Conservation (phyloP, 2,797 vertebrate genomes). For the Halcyon badia region DNA sequence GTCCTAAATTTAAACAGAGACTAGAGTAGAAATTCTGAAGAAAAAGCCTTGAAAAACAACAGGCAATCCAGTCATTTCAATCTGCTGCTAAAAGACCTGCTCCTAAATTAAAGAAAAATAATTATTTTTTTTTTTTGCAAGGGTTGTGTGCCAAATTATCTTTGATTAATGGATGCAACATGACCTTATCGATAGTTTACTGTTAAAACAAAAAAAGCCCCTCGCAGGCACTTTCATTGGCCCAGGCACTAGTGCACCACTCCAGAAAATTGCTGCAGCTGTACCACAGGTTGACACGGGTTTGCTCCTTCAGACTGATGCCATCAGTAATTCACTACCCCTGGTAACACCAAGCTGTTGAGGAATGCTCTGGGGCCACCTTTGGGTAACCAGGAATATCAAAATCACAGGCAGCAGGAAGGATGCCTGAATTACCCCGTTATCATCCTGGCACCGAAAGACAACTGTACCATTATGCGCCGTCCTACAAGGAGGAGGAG, state of each 20-base stretch:
- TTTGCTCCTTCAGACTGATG: neutral
- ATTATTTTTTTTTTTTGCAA: neutral
- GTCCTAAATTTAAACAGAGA: neutral
- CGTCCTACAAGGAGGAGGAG: neutral
- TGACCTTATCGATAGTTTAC: neutral
- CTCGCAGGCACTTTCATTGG: neutral
- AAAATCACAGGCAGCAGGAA: neutral
- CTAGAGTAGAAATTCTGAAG: neutral
- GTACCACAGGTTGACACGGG: neutral
- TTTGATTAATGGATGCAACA: neutral
- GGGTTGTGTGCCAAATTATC: neutral
- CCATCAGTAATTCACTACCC: neutral
- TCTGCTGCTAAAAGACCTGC: neutral
- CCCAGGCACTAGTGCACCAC: neutral
- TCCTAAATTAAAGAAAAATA: neutral
- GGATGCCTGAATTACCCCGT: neutral
- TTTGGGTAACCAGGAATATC: neutral
- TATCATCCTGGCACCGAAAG: neutral
- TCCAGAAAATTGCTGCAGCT: neutral
- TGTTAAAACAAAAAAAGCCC: neutral
- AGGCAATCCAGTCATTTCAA: neutral
- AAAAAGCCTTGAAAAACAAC: neutral
- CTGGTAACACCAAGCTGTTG: neutral
- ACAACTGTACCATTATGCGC: rapidly evolving
- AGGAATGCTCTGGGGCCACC: neutral